Evolutionary conservation across 2,888 invertebrate genomes (phyloP).

Genomic region (Prosapia bicincta): DNA sequence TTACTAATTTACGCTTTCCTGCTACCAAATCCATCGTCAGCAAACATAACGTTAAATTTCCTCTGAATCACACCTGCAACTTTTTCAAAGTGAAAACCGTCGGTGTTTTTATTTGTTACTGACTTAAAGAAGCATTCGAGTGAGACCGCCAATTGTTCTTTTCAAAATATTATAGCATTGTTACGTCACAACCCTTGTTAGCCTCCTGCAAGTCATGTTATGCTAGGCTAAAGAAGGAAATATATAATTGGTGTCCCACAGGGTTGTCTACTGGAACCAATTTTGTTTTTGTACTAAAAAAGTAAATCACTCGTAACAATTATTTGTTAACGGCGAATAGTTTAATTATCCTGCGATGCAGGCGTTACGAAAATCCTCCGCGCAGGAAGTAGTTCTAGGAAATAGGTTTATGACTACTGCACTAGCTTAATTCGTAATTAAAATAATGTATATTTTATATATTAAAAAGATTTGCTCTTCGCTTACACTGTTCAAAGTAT

Average conservation of each 20-base stretch:
- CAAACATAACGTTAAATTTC: background rate
- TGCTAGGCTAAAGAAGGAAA: background rate
- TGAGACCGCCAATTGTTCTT: background rate
- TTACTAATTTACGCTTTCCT: no score
- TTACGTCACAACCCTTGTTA: background rate
- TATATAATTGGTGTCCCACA: background rate
- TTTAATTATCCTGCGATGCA: no score
- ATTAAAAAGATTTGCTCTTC: no score
- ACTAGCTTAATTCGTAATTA: no score
- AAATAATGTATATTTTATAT: no score
- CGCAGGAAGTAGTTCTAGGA: no score
- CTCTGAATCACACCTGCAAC: background rate
- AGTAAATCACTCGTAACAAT: background rate
- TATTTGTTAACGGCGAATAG: background rate
- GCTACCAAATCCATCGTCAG: no score
- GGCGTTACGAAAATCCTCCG: no score
- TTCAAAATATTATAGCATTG: background rate
- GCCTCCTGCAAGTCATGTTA: background rate
- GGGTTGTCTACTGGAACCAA: conserved; percentile 2
- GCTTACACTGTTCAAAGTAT: no score
- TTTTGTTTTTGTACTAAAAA: background rate
- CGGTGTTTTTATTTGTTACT: background rate
- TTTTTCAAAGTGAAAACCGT: background rate
- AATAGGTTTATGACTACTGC: no score
- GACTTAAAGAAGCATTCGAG: background rate